Evolutionary conservation across 2,113 vertebrate genomes (phyloP), one percentile per base, ranked within the genome.

Genomic region (Tympanuchus pallidicinctus): DNA sequence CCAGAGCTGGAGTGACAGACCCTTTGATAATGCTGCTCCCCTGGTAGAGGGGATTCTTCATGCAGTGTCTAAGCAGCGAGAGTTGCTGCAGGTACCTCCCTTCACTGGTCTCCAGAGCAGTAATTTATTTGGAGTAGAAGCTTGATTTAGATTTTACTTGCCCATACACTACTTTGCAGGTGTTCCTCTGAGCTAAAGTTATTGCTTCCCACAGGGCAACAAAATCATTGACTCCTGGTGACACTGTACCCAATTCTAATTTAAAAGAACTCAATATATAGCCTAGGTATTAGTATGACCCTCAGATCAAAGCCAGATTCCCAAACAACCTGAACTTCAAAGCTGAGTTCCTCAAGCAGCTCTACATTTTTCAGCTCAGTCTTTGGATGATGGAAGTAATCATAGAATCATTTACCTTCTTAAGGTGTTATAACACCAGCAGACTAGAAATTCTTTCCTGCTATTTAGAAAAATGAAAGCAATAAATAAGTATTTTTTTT

Each of bases 131-230:
- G 90, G 72, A 93, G 69, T 45, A 52, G 79, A 90, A 93, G 57
- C 57, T 78, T 97, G 85, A 94, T 94, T 97, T 95, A 97, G 73
- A 48, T 92, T 93, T 95, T 82, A 86, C 69, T 94, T 86, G 86
- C 79, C 85, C 27, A 40, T 83, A 83, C 65, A 69, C 63, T 71
- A 90, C 91, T 94, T 92, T 90, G 82, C 40, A 95, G 79, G 57
- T 88, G 82, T 83, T 91, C 88, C 85, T 92, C 88, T 78, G 73
- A 91, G 79, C 73, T 92, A 13, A 94, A 95, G 85, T 94, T 89
- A 92, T 81, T 94, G 70, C 91, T 94, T 94, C 92, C 70, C 3
- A 16, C 76, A 72, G 76, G 91, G 69, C 87, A 96, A 91, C 57
- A 86, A 73, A 91, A 77, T 89, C 61, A 69, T 69, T 94, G 92